A percentile compares a stretch with the other conserved stretches of the same genome.
Evolutionary conservation across 2,797 vertebrate genomes (phyloP).

Genomic region (Lagocephalus sceleratus): DNA sequence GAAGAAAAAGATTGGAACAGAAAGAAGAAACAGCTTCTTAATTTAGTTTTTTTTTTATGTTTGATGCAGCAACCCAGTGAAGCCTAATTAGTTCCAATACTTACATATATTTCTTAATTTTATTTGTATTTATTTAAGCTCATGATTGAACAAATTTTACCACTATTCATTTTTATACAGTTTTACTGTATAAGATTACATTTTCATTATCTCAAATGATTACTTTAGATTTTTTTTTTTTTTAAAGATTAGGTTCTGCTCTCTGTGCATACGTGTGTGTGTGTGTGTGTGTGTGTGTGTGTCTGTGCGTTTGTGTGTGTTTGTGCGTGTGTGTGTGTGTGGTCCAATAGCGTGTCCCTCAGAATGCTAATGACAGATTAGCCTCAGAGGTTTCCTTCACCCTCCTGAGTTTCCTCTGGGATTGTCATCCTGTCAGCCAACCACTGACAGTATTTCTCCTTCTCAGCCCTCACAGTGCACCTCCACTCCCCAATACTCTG

Average conservation of each 20-base stretch:
- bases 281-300: constrained; percentile 10
- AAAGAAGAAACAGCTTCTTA: too few relatives aligned
- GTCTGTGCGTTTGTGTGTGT: constrained; percentile 23
- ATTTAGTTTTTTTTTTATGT: too few relatives aligned
- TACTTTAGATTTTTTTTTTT: not conserved
- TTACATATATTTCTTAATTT: too few relatives aligned
- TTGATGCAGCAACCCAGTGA: too few relatives aligned
- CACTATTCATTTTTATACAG: too few relatives aligned
- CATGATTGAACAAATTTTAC: too few relatives aligned
- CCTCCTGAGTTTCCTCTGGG: constrained; percentile 39
- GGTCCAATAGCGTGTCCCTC: constrained; percentile 29
- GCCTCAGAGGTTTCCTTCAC: constrained; percentile 51
- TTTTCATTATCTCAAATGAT: too few relatives aligned
- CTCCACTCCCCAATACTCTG: constrained; percentile 38
- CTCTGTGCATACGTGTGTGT: constrained; percentile 5
- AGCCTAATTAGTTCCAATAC: too few relatives aligned
- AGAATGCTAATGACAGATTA: constrained; percentile 70
- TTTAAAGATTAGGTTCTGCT: constrained; percentile 12
- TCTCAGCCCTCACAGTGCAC: constrained; percentile 34
- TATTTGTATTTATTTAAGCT: too few relatives aligned
- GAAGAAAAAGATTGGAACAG: too few relatives aligned
- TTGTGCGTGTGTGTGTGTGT: constrained; percentile 16
- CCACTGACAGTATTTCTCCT: constrained; percentile 36
- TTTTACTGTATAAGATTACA: too few relatives aligned
- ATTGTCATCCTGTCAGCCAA: constrained; percentile 51